Evolutionary conservation across 2,113 vertebrate genomes (phyloP).

Genomic region (Pedionomus torquatus): DNA sequence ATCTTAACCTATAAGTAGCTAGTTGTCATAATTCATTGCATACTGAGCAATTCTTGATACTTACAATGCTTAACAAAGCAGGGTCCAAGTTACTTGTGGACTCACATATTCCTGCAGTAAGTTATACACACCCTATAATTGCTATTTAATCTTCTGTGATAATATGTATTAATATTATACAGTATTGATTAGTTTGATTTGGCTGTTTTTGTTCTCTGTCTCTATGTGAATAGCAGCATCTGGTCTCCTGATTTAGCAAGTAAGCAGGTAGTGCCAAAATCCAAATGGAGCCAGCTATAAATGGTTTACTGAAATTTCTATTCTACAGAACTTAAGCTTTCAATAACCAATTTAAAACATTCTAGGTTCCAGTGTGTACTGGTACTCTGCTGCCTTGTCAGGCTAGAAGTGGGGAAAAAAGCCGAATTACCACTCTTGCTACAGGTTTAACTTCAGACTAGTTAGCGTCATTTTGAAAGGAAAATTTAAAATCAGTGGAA

Average conservation of each 20-base stretch:
- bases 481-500: background rate
- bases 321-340: background rate
- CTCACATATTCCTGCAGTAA: background rate
- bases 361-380: background rate
- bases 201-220: background rate
- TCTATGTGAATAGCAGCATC: background rate
- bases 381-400: background rate
- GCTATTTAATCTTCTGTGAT: background rate
- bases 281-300: background rate
- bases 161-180: background rate
- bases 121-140: background rate
- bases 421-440: background rate
- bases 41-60: background rate
- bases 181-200: background rate
- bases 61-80: background rate
- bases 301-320: background rate
- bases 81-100: background rate
- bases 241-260: background rate
- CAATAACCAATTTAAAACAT: background rate
- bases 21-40: background rate
- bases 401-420: background rate
- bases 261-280: background rate
- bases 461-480: background rate
- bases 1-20: background rate
- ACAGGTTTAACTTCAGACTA: background rate